Percentiles rank a stretch among this genome's conserved stretches.
Conservation (phyloP, 2,888 invertebrate species). For the Xestoiulus laeticollis region DNA sequence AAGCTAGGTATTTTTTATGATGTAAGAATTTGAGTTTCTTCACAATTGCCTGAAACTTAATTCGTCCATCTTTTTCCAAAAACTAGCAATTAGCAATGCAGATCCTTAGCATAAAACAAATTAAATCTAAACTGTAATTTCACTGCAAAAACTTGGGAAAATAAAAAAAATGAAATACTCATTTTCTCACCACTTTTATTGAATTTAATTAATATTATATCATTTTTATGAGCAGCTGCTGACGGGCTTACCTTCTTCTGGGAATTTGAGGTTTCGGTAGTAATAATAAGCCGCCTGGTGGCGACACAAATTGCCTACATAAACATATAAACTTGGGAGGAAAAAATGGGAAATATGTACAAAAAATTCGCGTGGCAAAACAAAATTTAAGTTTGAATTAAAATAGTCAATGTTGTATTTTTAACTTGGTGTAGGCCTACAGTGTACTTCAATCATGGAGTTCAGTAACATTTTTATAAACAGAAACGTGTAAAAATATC, state of each 20-base stretch:
- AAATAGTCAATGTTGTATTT: no score
- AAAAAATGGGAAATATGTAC: not conserved
- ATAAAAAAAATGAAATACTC: no score
- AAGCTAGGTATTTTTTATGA: not conserved
- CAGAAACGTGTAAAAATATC: no score
- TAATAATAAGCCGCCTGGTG: not conserved
- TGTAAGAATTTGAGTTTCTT: not conserved
- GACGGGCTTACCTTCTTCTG: conserved; percentile 1
- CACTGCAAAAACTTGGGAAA: not conserved
- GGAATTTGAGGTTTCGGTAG: not conserved
- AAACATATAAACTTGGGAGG: not conserved
- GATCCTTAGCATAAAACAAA: not conserved
- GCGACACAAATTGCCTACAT: not conserved
- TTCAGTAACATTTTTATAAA: not conserved
- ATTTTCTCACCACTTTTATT: conserved; percentile 23
- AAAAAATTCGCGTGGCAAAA: not conserved
- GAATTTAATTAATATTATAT: conserved; percentile 25
- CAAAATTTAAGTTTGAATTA: not conserved
- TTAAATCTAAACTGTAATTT: not conserved
- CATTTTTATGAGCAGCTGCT: not conserved
- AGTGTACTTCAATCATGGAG: no score
- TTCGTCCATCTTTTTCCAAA: not conserved
- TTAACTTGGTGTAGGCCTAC: no score
- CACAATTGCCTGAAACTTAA: not conserved
- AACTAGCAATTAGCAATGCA: not conserved